Base-by-base conservation (phyloP, 2,113 vertebrate genomes). In the Rattus norvegicus region DNA sequence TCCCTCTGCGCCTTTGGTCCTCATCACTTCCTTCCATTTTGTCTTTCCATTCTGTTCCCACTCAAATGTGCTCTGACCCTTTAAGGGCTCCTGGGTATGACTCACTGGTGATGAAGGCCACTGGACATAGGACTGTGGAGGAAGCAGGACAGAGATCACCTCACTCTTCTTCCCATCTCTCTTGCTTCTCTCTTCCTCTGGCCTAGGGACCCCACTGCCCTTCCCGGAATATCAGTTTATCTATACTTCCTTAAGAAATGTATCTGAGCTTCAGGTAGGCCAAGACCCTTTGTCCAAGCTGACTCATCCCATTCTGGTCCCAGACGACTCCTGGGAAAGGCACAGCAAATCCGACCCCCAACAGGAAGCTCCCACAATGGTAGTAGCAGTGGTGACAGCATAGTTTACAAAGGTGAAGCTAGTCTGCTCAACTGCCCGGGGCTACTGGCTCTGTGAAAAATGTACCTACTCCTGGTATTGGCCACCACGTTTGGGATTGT, bases 311-410 rank as follows among this genome's bases (percentile, higher is more conserved):
- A 2, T 12, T 54, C 52, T 49, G 81, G 6, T 63, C 92, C 59
- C 54, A 79, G 73, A 67, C 47, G 8, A 12, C 61, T 49, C 54
- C 49, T 1, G 1, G 2, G 61, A 72, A 70, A 86, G 65, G 10
- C 19, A 36, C 24, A 36, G 72, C 63, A 43, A 54, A 36, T 2
- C 17, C 2, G 33, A 91, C 24, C 61, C 70, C 81, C 26, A 4
- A 1, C 36, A 69, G 47, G 33, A 72, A 1, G 7, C 16, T 63
- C 26, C 30, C 33, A 1, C 0, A 4, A 43, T 0, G 0, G 54
- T 0, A 0, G 6, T 22, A 49, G 75, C 24, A 14, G 10, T 28
- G 30, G 36, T 14, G 14, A 30, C 33, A 14, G 85, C 30, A 22
- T 22, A 69, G 84, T 20, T 22, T 69, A 52, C 30, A 69, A 54